phyloP scores from a whole-genome alignment of 2,113 vertebrate genomes.

The Cariama cristata region DNA sequence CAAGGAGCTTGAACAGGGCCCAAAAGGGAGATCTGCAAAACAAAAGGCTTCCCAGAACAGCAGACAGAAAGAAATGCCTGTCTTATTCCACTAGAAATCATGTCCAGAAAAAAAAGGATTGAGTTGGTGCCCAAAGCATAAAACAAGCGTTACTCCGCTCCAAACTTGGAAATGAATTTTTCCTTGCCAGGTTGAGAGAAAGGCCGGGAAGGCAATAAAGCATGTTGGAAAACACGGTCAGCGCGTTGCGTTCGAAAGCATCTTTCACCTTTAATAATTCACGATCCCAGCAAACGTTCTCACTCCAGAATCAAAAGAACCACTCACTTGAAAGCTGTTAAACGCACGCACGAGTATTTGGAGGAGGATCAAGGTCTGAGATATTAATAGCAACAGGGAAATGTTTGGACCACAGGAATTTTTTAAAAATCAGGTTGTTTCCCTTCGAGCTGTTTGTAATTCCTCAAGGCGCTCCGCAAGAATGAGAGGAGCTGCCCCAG shows the following conservation, averaged over 20 bases:
- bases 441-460: background rate
- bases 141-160: background rate
- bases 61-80: background rate
- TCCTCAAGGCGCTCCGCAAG: background rate
- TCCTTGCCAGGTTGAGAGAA: background rate
- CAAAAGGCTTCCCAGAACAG: background rate
- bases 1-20: background rate
- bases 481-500: background rate
- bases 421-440: background rate
- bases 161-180: background rate
- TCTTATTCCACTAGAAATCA: background rate
- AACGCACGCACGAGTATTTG: rapidly evolving
- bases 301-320: background rate
- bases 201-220: background rate
- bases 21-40: background rate
- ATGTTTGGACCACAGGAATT: background rate
- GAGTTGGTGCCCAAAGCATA: background rate
- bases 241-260: background rate
- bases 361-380: background rate
- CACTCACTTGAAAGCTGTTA: background rate
- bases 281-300: background rate
- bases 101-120: background rate
- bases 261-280: background rate
- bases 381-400: conserved; percentile 24
- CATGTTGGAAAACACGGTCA: background rate